Evolutionary conservation across 2,797 vertebrate genomes (phyloP), one percentile per base, ranked within the genome.

Genomic region (Vultur gryphus): DNA sequence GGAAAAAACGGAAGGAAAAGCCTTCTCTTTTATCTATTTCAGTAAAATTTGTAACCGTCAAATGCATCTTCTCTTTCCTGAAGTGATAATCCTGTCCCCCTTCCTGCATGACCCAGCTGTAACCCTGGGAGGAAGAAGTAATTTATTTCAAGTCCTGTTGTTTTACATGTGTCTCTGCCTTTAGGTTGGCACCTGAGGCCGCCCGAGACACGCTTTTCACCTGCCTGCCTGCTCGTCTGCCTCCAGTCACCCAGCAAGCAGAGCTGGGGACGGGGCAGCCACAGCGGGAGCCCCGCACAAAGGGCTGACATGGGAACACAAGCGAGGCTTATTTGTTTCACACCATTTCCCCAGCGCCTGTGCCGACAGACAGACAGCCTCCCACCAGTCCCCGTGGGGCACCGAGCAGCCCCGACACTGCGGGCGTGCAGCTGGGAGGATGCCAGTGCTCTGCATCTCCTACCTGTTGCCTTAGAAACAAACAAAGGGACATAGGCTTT

Each of bases 11-110:
- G 55, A 93, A 76, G 59, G 90, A 93, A 95, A 92, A 95, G 25
- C 44, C 59, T 96, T 96, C 86, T 84, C 93, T 97, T 98, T 97
- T 77, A 97, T 97, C 97, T 98, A 87, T 97, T 98, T 97, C 96
- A 87, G 96, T 97, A 95, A 96, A 96, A 97, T 69, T 70, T 93
- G 66, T 89, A 96, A 91, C 87, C 71, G 78, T 78, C 97, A 97
- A 96, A 98, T 93, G 95, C 84, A 92, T 94, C 93, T 95, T 93
- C 95, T 97, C 92, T 96, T 98, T 98, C 97, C 97, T 98, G 95
- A 93, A 93, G 35, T 89, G 97, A 97, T 96, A 97, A 97, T 97
- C 94, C 82, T 95, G 95, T 91, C 64, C 77, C 82, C 54, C 84
- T 71, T 97, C 97, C 96, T 87, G 92, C 6, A 9, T 96, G 97